Percentiles rank a stretch among this genome's conserved stretches.
Evolutionary conservation across 2,888 invertebrate species (phyloP).

Genomic region (Tridacna crocea): DNA sequence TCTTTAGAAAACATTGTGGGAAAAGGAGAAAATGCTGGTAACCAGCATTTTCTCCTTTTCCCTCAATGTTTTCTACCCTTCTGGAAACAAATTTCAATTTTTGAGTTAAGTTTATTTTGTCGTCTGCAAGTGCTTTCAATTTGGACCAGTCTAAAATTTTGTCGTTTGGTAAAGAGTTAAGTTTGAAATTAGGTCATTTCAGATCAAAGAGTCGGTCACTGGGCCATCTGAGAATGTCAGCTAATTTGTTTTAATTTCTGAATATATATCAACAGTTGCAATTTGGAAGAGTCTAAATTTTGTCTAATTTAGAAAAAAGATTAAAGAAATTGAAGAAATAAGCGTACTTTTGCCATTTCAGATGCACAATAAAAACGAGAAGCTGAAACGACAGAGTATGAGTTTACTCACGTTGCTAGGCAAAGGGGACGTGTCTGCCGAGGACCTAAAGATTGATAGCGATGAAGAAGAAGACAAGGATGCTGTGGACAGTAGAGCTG

Average conservation of each 20-base stretch:
- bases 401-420: constrained; percentile 48
- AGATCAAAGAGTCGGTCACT: no score
- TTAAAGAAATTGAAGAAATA: neutral
- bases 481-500: neutral
- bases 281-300: neutral
- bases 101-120: no score
- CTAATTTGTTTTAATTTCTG: no score
- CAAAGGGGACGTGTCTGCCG: constrained; percentile 37
- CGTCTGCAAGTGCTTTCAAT: no score
- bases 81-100: no score
- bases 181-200: no score
- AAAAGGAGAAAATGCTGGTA: neutral
- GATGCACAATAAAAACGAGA: constrained; percentile 68
- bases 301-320: neutral
- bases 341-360: constrained; percentile 24
- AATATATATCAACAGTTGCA: no score
- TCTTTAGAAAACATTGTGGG: no score
- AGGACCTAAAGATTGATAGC: constrained; percentile 43
- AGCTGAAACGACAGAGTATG: constrained; percentile 71
- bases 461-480: constrained; percentile 46
- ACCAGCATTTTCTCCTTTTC: constrained; percentile 10
- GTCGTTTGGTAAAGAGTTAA: no score
- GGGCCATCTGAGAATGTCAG: no score
- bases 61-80: neutral
- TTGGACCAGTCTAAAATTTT: no score